Evolutionary conservation across 2,797 vertebrate species (phyloP).

Genomic region (Semaprochilodus insignis): DNA sequence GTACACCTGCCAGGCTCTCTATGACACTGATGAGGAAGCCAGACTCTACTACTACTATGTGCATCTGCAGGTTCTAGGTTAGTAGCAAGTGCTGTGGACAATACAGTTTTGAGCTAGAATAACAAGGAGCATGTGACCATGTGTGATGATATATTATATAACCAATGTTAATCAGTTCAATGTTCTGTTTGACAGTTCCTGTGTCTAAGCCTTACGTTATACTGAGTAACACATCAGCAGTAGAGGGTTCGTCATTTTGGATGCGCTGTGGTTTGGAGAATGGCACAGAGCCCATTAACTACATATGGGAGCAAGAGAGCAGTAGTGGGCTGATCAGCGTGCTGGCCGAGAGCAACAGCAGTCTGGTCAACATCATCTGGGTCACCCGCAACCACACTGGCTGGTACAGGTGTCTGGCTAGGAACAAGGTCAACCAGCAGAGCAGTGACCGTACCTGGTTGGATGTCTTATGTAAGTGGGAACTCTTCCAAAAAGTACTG

Average conservation of each 20-base stretch:
- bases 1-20: slow-evolving; percentile 90
- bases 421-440: slow-evolving; percentile 83
- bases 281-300: slow-evolving; percentile 84
- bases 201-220: slow-evolving; percentile 85
- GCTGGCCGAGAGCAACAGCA: slow-evolving; percentile 68
- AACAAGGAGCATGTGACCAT: neutral
- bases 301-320: slow-evolving; percentile 81
- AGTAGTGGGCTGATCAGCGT: slow-evolving; percentile 62
- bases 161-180: neutral
- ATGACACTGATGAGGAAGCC: slow-evolving; percentile 70
- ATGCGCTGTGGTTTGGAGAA: slow-evolving; percentile 83
- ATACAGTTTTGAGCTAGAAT: neutral
- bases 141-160: neutral
- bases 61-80: slow-evolving; percentile 83
- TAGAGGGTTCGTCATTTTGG: slow-evolving; percentile 78
- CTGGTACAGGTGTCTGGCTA: slow-evolving; percentile 84
- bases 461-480: slow-evolving; percentile 53
- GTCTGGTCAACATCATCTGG: slow-evolving; percentile 71
- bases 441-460: slow-evolving; percentile 82
- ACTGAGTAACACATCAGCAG: slow-evolving; percentile 76
- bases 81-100: slow-evolving; percentile 56
- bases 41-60: slow-evolving; percentile 80
- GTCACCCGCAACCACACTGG: slow-evolving; percentile 84
- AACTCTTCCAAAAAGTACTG: neutral
- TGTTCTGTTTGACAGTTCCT: slow-evolving; percentile 75